phyloP scores from a whole-genome alignment of 2,797 vertebrate species.

The Pangasius larnaudii region DNA sequence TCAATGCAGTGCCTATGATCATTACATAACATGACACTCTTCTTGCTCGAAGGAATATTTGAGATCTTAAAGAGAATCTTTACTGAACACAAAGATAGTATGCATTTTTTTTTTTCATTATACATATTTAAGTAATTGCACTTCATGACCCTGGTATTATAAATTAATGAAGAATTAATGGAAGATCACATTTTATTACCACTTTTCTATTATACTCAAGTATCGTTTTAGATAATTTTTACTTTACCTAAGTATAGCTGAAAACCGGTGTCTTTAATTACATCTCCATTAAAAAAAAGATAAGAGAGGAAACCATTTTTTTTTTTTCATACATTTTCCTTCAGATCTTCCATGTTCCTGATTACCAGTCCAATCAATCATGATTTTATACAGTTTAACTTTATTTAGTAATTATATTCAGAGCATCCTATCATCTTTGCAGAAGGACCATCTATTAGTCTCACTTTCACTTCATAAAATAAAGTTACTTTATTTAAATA shows the following conservation, averaged over 20 bases:
- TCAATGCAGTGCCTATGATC: conserved; percentile 28
- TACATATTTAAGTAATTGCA: neutral
- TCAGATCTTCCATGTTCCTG: neutral
- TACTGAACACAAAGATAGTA: neutral
- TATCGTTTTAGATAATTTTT: neutral
- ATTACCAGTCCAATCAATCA: neutral
- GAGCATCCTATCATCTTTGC: too few relatives aligned
- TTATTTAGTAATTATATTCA: too few relatives aligned
- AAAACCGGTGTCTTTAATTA: too few relatives aligned
- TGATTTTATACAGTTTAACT: too few relatives aligned
- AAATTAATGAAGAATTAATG: neutral
- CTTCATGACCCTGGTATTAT: too few relatives aligned
- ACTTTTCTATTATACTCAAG: neutral
- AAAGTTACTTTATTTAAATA: neutral
- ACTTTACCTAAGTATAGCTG: too few relatives aligned
- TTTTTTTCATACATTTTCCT: too few relatives aligned
- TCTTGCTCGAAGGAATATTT: conserved; percentile 15
- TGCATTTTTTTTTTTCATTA: neutral
- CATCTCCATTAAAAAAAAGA: too few relatives aligned
- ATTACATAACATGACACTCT: conserved; percentile 32
- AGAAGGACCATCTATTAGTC: neutral
- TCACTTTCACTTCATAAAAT: neutral
- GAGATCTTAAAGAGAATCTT: neutral
- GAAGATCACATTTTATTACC: neutral
- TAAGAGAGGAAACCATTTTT: too few relatives aligned